Evolutionary conservation across 2,113 vertebrate genomes (phyloP).

Genomic region (Canis aureus): DNA sequence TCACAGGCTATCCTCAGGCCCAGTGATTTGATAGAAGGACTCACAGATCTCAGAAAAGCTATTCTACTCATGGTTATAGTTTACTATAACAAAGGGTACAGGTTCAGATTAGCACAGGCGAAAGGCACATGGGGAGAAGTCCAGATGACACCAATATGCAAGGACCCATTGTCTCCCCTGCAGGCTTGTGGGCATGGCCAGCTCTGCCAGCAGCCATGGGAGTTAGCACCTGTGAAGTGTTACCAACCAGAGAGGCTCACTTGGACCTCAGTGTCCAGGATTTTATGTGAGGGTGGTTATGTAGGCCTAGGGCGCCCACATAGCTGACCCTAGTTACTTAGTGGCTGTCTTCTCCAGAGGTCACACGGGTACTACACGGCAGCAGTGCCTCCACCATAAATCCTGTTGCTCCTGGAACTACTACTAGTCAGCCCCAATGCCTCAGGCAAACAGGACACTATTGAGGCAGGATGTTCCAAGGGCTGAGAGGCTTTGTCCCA

Average conservation of each 20-base stretch:
- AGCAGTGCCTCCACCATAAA: background rate
- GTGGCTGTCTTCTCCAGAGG: background rate
- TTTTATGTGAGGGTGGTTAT: fast-evolving
- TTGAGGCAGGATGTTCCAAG: background rate
- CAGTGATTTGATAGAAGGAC: background rate
- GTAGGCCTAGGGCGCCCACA: fast-evolving
- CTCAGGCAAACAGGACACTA: background rate
- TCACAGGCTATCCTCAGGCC: fast-evolving
- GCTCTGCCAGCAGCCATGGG: fast-evolving
- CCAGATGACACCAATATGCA: fast-evolving
- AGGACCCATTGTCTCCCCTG: fast-evolving
- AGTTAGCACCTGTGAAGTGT: fast-evolving
- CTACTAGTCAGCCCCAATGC: background rate
- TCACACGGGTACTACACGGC: fast-evolving
- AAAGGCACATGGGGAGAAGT: fast-evolving
- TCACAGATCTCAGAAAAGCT: background rate
- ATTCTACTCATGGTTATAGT: fast-evolving
- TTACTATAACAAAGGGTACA: fast-evolving
- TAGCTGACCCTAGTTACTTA: background rate
- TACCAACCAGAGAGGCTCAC: fast-evolving
- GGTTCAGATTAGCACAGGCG: background rate
- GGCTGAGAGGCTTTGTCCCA: background rate
- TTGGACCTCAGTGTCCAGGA: background rate
- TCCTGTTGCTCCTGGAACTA: fast-evolving
- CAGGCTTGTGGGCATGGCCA: fast-evolving